Base-by-base conservation (phyloP, 2,113 vertebrate genomes). In the Dendropsophus ebraccatus region DNA sequence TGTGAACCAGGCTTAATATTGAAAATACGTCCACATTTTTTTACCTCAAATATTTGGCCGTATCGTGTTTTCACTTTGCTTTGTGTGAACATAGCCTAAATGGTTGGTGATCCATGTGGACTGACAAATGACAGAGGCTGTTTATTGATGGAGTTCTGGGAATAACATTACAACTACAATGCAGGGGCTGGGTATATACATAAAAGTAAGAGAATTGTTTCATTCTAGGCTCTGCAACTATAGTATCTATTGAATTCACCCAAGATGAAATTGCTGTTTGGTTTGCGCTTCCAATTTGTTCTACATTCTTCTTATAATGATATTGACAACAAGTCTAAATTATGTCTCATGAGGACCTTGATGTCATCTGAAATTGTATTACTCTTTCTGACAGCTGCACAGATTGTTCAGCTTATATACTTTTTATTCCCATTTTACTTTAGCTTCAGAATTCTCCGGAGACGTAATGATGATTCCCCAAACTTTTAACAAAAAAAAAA, bases 321-420 rank as follows among this genome's bases (percentile, higher is more conserved):
- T 81, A 81, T 81, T 62, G 78, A 81, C 78, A 81, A 81, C 35
- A 81, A 81, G 56, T 62, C 56, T 81, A 81, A 81, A 81, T 81
- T 37, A 81, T 41, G 78, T 62, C 78, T 81, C 78, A 41, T 37
- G 78, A 62, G 78, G 62, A 56, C 19, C 78, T 62, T 81, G 62
- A 81, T 81, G 56, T 81, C 78, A 81, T 37, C 19, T 81, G 47
- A 81, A 81, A 45, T 62, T 62, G 78, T 81, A 81, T 81, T 81
- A 81, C 35, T 25, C 28, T 60, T 81, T 56, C n/a, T 62, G 56
- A 81, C 56, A 81, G 78, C 78, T 81, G 78, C 54, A 81, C 10
- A 81, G 78, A 81, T 81, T 81, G 35, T 62, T 58, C 23, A 62
- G 56, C 52, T 81, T 81, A 45, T 81, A 62, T 62, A 62, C 37